Evolutionary conservation across 2,797 vertebrate genomes (phyloP).

Genomic region (Melanotaenia nigrans): DNA sequence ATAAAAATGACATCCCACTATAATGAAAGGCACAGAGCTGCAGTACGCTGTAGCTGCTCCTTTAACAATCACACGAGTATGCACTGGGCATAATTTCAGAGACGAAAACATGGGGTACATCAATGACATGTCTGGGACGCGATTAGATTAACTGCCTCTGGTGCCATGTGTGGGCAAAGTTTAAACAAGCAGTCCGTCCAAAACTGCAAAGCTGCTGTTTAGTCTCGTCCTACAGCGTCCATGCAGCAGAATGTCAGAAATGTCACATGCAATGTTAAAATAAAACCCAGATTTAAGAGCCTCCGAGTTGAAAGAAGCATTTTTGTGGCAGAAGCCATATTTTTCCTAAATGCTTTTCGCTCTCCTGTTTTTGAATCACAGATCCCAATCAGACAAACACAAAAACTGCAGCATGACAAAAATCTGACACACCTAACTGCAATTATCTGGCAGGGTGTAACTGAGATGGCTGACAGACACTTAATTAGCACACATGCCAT

Average conservation of each 20-base stretch:
- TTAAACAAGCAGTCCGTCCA: constrained; percentile 27
- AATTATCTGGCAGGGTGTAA: constrained; percentile 8
- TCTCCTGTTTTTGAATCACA: constrained; percentile 31
- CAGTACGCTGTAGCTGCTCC: constrained; percentile 51
- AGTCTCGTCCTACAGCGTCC: neutral
- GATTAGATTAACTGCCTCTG: constrained; percentile 55
- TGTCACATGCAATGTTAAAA: constrained; percentile 4
- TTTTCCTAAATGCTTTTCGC: constrained; percentile 21
- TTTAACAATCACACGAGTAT: constrained; percentile 70
- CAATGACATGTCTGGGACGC: constrained; percentile 60
- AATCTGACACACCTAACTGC: constrained; percentile 20
- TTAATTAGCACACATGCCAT: constrained; percentile 44
- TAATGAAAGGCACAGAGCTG: constrained; percentile 68
- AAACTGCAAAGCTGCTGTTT: constrained; percentile 17
- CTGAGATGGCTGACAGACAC: constrained; percentile 26
- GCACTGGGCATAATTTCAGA: constrained; percentile 59
- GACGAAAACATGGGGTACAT: constrained; percentile 61
- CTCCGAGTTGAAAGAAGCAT: constrained; percentile 22
- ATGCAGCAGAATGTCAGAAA: constrained; percentile 27
- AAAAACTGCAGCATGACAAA: constrained; percentile 8
- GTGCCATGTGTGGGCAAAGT: constrained; percentile 57
- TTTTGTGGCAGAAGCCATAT: constrained; percentile 18
- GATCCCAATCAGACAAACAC: constrained; percentile 3
- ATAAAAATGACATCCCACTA: constrained; percentile 66
- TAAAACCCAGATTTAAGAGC: constrained; percentile 10